These are phyloP conservation scores for Hemicordylus capensis DNA, from an alignment of 2,113 vertebrate genomes.

Conservation along the genomic window DNA sequence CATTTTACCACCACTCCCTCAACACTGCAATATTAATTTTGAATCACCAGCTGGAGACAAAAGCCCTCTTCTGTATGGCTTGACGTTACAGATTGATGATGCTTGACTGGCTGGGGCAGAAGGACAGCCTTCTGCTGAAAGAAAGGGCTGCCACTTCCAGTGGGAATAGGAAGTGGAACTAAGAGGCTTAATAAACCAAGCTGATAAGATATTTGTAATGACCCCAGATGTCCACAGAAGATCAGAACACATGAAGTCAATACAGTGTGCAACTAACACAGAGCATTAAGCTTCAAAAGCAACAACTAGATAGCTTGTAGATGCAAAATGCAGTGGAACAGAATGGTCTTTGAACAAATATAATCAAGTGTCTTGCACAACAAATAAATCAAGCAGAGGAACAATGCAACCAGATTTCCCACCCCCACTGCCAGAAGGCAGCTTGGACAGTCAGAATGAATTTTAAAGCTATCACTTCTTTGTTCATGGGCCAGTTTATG, in stretches of 20 bases:
- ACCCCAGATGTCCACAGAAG: constrained; percentile 36
- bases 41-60: constrained; percentile 68
- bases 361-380: not conserved
- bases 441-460: constrained; percentile 25
- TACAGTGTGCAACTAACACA: constrained; percentile 6
- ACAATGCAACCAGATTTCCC: constrained; percentile 11
- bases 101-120: constrained; percentile 59
- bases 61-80: constrained; percentile 62
- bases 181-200: constrained; percentile 62
- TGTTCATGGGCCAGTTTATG: constrained; percentile 9
- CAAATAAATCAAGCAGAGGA: constrained; percentile 3
- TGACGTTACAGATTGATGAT: constrained; percentile 72
- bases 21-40: constrained; percentile 63
- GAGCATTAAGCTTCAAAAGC: constrained; percentile 29
- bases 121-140: constrained; percentile 56
- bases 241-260: constrained; percentile 29
- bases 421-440: constrained; percentile 13
- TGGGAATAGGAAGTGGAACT: constrained; percentile 54
- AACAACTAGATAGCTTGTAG: constrained; percentile 5
- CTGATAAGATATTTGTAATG: constrained; percentile 13
- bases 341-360: constrained; percentile 23
- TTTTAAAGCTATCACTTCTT: constrained; percentile 2
- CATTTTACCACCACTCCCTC: constrained; percentile 56
- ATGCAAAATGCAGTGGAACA: constrained; percentile 10
- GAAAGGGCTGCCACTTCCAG: constrained; percentile 42